Percentiles rank a stretch among this genome's conserved stretches.
Evolutionary conservation across 2,113 vertebrate genomes (phyloP).

Genomic region (Rana temporaria): DNA sequence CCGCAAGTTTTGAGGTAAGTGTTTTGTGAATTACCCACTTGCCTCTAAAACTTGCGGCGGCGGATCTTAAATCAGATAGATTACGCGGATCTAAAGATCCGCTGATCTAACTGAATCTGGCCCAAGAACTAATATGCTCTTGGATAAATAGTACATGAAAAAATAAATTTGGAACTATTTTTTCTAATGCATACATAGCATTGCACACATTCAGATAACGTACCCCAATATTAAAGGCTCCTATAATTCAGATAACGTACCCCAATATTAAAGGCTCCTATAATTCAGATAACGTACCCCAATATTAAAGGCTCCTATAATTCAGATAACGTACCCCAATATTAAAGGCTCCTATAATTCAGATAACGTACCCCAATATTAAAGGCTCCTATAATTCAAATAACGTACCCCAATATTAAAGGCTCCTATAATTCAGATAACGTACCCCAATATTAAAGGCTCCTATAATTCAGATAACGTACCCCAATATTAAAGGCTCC

Average conservation of each 20-base stretch:
- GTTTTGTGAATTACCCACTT: no score
- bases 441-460: slow-evolving; percentile 94
- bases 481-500: slow-evolving; percentile 93
- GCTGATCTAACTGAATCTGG: no score
- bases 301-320: slow-evolving; percentile 88
- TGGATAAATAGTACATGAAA: no score
- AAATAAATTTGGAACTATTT: no score
- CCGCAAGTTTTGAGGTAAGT: no score
- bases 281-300: slow-evolving; percentile 98
- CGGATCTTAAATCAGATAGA: no score
- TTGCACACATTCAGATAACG: slow-evolving; percentile 64
- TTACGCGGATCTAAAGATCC: no score
- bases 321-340: slow-evolving; percentile 98
- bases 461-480: slow-evolving; percentile 91
- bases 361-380: slow-evolving; percentile 96
- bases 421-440: slow-evolving; percentile 83
- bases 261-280: slow-evolving; percentile 89
- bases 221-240: slow-evolving; percentile 92
- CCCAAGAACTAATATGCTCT: no score
- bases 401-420: slow-evolving; percentile 97
- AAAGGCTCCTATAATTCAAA: slow-evolving; percentile 88
- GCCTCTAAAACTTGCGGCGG: no score
- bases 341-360: slow-evolving; percentile 88
- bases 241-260: slow-evolving; percentile 95
- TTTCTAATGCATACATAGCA: no score